Percentiles rank a stretch among this genome's conserved stretches.
Conservation (phyloP, 2,888 invertebrate genomes). For the Nomada lathburiana region DNA sequence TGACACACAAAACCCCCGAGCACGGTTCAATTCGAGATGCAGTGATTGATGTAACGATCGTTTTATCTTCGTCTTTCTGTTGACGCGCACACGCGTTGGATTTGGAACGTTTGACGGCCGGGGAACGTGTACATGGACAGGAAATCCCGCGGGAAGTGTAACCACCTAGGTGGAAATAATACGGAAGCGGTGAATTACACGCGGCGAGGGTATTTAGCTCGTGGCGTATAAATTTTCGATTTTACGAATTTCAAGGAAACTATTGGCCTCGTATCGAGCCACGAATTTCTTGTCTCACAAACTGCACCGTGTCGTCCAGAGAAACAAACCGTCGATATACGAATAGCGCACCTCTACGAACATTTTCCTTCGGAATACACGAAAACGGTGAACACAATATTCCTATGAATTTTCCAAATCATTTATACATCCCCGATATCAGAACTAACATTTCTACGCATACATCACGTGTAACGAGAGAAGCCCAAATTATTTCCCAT, state of each 20-base stretch:
- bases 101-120: conserved; percentile 7
- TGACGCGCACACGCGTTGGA: neutral
- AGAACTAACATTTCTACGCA: too few relatives aligned
- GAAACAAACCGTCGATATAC: too few relatives aligned
- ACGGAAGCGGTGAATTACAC: conserved; percentile 20
- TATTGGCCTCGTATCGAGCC: neutral
- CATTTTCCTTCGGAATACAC: neutral
- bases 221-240: neutral
- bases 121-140: neutral
- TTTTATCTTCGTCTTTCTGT: conserved; percentile 28
- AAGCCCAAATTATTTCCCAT: neutral
- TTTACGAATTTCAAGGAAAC: neutral
- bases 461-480: too few relatives aligned
- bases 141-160: conserved; percentile 15
- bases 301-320: too few relatives aligned
- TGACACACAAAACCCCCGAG: conserved; percentile 46
- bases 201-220: neutral
- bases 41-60: conserved; percentile 36
- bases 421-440: too few relatives aligned
- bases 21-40: conserved; percentile 29
- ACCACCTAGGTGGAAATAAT: conserved; percentile 12
- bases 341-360: too few relatives aligned
- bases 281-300: neutral
- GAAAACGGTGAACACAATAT: neutral
- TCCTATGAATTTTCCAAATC: too few relatives aligned